Base-by-base conservation (phyloP, 2,888 invertebrate genomes). In the Caenorhabditis macrosperma region DNA sequence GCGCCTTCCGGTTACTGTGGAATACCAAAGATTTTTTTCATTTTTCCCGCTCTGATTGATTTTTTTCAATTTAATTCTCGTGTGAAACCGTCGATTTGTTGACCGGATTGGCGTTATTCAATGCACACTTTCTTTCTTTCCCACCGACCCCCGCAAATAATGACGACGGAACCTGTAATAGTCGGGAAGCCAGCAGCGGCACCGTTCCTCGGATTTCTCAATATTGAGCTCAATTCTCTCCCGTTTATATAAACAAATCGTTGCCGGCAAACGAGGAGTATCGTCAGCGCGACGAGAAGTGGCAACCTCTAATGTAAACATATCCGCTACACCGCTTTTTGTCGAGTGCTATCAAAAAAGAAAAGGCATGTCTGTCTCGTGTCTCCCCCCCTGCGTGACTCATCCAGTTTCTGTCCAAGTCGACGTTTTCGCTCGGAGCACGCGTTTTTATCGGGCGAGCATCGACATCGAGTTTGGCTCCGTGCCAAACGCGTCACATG, bases 231-330 rank as follows among this genome's bases (percentile, higher is more conserved):
- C 52, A 22, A 26, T 44, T 69, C 59, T 60, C 46, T 12, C 12
- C 9, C 55, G 71, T 71, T 71, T 71, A 63, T 61, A 61, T 71
- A 71, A 71, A 71, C 71, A 71, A 69, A 69, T 63, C 41, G 60
- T 48, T 48, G 46, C 10, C 24, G 38, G 10, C 52, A 41, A 26
- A 48, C 38, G 33, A 52, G 50, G 30, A 46, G 69, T 38, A 48
- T 52, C 64, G 64, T 52, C 64, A 41, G 52, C 52, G 30, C 52
- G 44, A 15, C 54, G 30, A 46, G 52, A 61, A 63, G 67, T 67
- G 67, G 67, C 67, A 67, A 67, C 67, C 67, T 72, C 72, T 63
- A 72, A 72, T 72, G 72, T 72, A 72, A 72, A 72, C 72, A 72
- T 72, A 72, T 72, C 72, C 72, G 64, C 63, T 72, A 64, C 57